A percentile compares a stretch with the other conserved stretches of the same genome.
Evolutionary conservation across 2,797 vertebrate genomes (phyloP).

Genomic region (Ataeniobius toweri): DNA sequence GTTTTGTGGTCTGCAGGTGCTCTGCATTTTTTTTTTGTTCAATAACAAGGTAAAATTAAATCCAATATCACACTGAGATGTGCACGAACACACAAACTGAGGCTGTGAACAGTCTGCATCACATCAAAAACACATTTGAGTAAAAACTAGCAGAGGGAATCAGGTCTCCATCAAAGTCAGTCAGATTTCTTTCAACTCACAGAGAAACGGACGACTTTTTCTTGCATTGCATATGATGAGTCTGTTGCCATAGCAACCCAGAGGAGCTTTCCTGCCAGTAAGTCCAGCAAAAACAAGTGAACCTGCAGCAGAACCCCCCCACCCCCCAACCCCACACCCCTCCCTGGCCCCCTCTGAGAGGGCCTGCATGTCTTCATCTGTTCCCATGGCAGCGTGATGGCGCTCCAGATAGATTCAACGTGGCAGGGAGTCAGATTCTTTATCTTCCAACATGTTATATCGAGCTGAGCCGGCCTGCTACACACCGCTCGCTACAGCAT

Average conservation of each 20-base stretch:
- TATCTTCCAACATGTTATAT: constrained; percentile 69
- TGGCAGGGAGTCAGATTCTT: constrained; percentile 75
- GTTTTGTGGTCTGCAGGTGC: constrained; percentile 35
- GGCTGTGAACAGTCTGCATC: constrained; percentile 17
- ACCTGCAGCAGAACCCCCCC: constrained; percentile 70
- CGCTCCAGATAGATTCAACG: constrained; percentile 71
- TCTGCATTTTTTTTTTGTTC: constrained; percentile 7
- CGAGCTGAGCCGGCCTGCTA: constrained; percentile 54
- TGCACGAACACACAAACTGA: background rate
- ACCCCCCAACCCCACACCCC: constrained; percentile 70
- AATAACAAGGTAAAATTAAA: background rate
- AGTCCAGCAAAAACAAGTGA: constrained; percentile 69
- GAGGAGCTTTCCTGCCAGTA: constrained; percentile 75
- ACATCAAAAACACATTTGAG: constrained; percentile 17
- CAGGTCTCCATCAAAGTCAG: constrained; percentile 70
- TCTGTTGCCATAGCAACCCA: constrained; percentile 83
- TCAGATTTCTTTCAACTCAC: constrained; percentile 70
- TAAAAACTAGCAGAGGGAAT: constrained; percentile 31
- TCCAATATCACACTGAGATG: background rate
- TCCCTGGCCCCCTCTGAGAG: constrained; percentile 65
- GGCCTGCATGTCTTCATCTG: constrained; percentile 76
- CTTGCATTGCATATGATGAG: constrained; percentile 72
- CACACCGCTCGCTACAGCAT: constrained; percentile 38
- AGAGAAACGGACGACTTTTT: constrained; percentile 4
- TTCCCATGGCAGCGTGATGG: constrained; percentile 79